Percentiles rank a stretch among this genome's conserved stretches.
These are phyloP conservation scores for Acomys russatus DNA, from an alignment of 2,797 vertebrate species.

Conservation along the genomic window DNA sequence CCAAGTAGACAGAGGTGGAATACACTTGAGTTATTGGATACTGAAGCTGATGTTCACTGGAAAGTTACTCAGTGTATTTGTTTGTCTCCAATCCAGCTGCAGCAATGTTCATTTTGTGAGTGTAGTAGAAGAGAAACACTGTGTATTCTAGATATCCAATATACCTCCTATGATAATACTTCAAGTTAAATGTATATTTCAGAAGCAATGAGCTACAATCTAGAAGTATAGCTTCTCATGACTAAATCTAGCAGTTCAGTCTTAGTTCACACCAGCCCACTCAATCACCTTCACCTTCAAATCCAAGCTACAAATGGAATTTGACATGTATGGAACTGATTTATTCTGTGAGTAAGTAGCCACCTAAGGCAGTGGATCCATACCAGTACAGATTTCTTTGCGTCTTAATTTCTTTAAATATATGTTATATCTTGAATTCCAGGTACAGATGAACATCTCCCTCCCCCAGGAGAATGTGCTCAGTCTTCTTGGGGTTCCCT, in stretches of 20 bases:
- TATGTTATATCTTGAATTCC: neutral
- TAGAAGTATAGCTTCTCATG: neutral
- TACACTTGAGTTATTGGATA: neutral
- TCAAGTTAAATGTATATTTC: neutral
- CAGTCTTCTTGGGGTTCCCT: neutral
- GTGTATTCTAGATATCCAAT: neutral
- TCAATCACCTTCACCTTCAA: neutral
- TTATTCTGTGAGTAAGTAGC: neutral
- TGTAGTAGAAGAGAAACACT: neutral
- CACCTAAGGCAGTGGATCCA: neutral
- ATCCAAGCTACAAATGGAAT: neutral
- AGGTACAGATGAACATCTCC: neutral
- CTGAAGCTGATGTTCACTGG: neutral
- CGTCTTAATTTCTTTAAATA: neutral
- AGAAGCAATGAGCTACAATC: neutral
- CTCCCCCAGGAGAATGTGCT: neutral
- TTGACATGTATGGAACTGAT: neutral
- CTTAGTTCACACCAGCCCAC: neutral
- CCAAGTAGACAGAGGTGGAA: neutral
- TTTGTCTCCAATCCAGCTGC: neutral
- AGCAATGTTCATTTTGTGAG: neutral
- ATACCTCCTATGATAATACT: neutral
- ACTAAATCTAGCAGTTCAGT: neutral
- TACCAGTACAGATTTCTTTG: neutral
- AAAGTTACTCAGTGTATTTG: neutral